Evolutionary conservation across 2,888 invertebrate genomes (phyloP).

Genomic region (Alloplasta piceator): DNA sequence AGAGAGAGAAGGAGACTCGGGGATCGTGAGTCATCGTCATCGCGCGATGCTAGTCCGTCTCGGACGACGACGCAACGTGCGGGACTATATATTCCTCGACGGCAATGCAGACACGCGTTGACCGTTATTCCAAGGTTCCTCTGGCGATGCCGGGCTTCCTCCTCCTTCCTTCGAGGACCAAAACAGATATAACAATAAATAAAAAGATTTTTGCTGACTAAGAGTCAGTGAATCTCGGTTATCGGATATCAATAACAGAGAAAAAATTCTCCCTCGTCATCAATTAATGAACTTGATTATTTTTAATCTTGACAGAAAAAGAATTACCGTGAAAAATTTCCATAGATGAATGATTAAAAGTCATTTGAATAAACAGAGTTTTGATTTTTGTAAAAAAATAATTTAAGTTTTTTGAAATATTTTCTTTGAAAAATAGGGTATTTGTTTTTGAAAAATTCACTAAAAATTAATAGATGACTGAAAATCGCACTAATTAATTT

Average conservation of each 20-base stretch:
- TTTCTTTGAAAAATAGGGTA: too few species aligned
- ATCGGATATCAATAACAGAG: too few species aligned
- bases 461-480: too few species aligned
- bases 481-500: background rate
- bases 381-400: background rate
- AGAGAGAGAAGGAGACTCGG: slow-evolving; percentile 3
- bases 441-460: too few species aligned
- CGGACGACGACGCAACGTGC: slow-evolving; percentile 41
- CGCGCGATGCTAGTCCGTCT: slow-evolving; percentile 27
- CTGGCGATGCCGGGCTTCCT: background rate
- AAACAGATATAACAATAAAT: background rate
- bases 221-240: too few species aligned
- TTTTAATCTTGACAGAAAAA: background rate
- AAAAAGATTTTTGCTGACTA: too few species aligned
- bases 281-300: background rate
- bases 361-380: background rate
- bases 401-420: background rate
- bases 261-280: too few species aligned
- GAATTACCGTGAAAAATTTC: too few species aligned
- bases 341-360: too few species aligned
- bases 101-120: slow-evolving; percentile 56
- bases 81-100: slow-evolving; percentile 7
- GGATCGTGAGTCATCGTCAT: slow-evolving; percentile 48
- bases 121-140: slow-evolving; percentile 54
- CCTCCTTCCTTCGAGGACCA: background rate